phyloP scores from a whole-genome alignment of 2,113 vertebrate genomes.

The Helogale parvula region DNA sequence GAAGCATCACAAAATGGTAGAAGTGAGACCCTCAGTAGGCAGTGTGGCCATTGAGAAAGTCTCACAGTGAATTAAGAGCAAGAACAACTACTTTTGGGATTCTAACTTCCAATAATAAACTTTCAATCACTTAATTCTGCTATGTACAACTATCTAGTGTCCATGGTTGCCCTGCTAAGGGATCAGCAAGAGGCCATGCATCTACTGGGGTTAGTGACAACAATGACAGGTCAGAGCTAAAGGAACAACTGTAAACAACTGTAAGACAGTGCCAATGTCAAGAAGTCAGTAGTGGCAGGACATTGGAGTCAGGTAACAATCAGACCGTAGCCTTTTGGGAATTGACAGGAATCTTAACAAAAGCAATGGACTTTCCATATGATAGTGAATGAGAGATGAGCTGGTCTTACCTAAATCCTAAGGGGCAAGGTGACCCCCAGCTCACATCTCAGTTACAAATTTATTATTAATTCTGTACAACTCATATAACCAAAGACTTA shows the following conservation, averaged over 20 bases:
- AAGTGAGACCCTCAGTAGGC: neutral
- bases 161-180: neutral
- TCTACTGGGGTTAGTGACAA: neutral
- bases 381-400: neutral
- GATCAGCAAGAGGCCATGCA: neutral
- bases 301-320: neutral
- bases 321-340: neutral
- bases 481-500: conserved; percentile 7
- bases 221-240: neutral
- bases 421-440: neutral
- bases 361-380: neutral
- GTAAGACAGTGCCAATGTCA: neutral
- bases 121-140: neutral
- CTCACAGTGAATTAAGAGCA: neutral
- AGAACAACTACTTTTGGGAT: neutral
- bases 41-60: neutral
- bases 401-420: neutral
- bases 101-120: neutral
- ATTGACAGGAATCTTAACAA: neutral
- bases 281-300: neutral
- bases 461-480: neutral
- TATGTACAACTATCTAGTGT: neutral
- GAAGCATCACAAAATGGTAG: neutral
- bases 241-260: neutral
- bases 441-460: conserved; percentile 29